Evolutionary conservation across 1,140 invertebrate species (phyloP).

Genomic region (Drosophila rufa): DNA sequence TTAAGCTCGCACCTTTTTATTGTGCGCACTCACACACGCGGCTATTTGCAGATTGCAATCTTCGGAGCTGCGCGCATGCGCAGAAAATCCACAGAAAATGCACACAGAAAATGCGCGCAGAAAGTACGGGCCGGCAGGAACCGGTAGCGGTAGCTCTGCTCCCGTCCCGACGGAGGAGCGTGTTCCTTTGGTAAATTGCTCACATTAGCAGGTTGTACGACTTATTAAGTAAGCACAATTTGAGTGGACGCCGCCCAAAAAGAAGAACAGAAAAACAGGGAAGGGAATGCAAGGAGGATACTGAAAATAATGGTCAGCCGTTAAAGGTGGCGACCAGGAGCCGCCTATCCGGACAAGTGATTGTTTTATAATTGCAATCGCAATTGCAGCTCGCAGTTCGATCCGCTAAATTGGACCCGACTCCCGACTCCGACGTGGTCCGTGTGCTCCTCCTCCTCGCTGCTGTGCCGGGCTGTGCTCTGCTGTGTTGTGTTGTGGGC

Average conservation of each 20-base stretch:
- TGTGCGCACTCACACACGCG: constrained; percentile 77
- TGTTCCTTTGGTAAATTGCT: constrained; percentile 84
- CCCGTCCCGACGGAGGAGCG: constrained; percentile 47
- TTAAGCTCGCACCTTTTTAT: constrained; percentile 85
- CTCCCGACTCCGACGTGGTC: neutral
- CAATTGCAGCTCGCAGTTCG: constrained; percentile 77
- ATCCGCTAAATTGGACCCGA: constrained; percentile 76
- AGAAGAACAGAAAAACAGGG: neutral
- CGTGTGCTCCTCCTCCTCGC: constrained; percentile 4
- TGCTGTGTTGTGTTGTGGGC: constrained; percentile 41
- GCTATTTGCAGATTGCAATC: constrained; percentile 70
- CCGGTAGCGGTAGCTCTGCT: constrained; percentile 24
- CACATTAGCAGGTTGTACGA: constrained; percentile 85
- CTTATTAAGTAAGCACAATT: constrained; percentile 85
- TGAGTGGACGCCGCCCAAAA: constrained; percentile 81
- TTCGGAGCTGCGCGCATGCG: constrained; percentile 68
- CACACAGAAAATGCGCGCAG: neutral
- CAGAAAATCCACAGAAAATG: constrained; percentile 49
- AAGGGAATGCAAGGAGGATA: constrained; percentile 32
- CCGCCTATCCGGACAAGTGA: constrained; percentile 79
- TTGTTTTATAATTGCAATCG: constrained; percentile 85
- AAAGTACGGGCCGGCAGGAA: constrained; percentile 5
- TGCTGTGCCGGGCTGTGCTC: neutral
- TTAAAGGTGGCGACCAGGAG: constrained; percentile 78
- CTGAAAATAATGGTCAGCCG: constrained; percentile 74